phyloP scores from a whole-genome alignment of 92 coral and sea anemone species.

The Montipora capitata region DNA sequence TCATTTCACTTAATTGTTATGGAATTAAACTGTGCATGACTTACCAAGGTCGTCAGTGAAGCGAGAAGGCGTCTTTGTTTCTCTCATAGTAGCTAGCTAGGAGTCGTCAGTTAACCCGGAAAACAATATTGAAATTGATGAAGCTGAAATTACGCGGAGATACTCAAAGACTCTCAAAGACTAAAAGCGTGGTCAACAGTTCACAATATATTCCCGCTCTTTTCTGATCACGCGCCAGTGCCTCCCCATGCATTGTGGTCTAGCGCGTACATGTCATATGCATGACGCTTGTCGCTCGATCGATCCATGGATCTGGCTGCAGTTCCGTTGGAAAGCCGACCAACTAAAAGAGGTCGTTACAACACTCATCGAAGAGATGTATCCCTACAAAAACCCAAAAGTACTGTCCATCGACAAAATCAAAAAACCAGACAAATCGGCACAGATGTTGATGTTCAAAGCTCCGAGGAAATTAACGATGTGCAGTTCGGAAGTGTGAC shows the following conservation, averaged over 20 bases:
- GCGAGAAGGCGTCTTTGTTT: slow-evolving; percentile 54
- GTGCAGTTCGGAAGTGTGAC: neutral
- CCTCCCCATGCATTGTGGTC: slow-evolving; percentile 12
- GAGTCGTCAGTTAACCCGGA: slow-evolving; percentile 1
- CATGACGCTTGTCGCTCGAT: neutral
- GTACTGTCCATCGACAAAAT: slow-evolving; percentile 27
- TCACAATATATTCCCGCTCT: slow-evolving; percentile 26
- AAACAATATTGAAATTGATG: slow-evolving; percentile 11
- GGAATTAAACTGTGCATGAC: slow-evolving; percentile 13
- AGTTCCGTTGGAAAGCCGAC: slow-evolving; percentile 24
- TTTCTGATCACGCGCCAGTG: slow-evolving; percentile 26
- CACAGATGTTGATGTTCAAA: slow-evolving; percentile 25
- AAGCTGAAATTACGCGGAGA: neutral
- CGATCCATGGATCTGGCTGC: neutral
- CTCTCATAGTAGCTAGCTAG: slow-evolving; percentile 43
- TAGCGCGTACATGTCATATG: slow-evolving; percentile 2
- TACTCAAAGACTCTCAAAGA: neutral
- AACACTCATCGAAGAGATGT: slow-evolving; percentile 49
- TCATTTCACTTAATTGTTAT: neutral
- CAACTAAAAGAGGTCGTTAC: slow-evolving; percentile 32
- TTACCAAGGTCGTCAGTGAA: slow-evolving; percentile 59
- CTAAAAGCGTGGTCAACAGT: neutral
- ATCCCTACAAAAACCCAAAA: slow-evolving; percentile 33
- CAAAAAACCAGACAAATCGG: neutral
- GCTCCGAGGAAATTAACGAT: slow-evolving; percentile 26